Percentiles rank a stretch among this genome's conserved stretches.
Evolutionary conservation across 2,888 invertebrate species (phyloP).

Genomic region (Dichetophora obliterata): DNA sequence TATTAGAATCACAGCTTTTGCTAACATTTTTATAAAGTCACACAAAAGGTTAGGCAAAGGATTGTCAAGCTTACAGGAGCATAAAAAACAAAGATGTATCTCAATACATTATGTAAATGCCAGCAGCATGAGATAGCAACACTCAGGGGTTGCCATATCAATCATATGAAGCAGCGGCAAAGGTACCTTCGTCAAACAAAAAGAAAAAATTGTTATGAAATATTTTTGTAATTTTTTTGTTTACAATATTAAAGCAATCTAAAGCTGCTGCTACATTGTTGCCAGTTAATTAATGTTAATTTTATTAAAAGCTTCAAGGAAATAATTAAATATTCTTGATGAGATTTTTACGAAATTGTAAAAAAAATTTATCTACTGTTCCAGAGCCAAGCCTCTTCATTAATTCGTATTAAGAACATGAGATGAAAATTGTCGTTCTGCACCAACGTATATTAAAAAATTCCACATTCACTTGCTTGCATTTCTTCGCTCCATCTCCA

Average conservation of each 20-base stretch:
- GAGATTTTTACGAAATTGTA: no score
- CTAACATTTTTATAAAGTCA: conserved; percentile 6
- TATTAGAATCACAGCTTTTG: background rate
- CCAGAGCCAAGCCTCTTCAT: no score
- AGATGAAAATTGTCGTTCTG: background rate
- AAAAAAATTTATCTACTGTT: no score
- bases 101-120: conserved; percentile 2
- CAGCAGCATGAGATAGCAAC: no score
- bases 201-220: background rate
- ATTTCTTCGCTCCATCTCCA: background rate
- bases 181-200: background rate
- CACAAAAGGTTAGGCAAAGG: background rate
- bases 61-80: background rate
- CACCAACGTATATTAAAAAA: background rate
- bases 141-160: background rate
- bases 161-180: background rate
- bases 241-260: background rate
- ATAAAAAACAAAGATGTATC: background rate
- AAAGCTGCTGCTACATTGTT: background rate
- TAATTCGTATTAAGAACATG: no score
- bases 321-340: background rate
- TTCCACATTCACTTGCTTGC: background rate
- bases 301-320: background rate
- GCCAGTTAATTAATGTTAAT: background rate
- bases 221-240: no score